Percentiles rank a stretch among this genome's conserved stretches.
phyloP scores from a whole-genome alignment of 2,888 invertebrate species.

The Diaperis boleti region DNA sequence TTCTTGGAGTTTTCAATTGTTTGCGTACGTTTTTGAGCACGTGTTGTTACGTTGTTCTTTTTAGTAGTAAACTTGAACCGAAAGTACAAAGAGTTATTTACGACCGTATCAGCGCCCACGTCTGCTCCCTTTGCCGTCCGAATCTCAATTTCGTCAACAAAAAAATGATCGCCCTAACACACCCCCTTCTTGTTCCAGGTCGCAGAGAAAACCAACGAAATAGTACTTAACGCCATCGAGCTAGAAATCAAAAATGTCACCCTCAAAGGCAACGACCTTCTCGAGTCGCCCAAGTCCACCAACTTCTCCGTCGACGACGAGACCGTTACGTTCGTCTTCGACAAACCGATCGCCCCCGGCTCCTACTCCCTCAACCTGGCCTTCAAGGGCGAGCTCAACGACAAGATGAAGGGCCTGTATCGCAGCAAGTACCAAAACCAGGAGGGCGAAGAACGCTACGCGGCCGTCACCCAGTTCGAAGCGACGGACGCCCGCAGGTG shows the following conservation, averaged over 20 bases:
- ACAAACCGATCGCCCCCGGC: constrained; percentile 71
- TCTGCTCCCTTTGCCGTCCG: no score
- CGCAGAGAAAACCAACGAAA: constrained; percentile 72
- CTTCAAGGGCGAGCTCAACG: constrained; percentile 88
- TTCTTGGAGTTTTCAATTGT: no score
- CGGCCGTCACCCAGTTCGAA: constrained; percentile 94
- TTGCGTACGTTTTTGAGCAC: no score
- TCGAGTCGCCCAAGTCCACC: constrained; percentile 62
- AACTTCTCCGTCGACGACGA: constrained; percentile 72
- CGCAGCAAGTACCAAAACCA: constrained; percentile 86
- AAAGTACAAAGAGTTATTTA: no score
- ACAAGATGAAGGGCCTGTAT: constrained; percentile 96
- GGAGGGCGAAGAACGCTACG: constrained; percentile 82
- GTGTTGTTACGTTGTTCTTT: no score
- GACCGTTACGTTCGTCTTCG: constrained; percentile 77
- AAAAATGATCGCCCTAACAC: no score
- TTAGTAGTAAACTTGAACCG: no score
- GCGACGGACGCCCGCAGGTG: constrained; percentile 89
- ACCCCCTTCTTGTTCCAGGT: constrained; percentile 74
- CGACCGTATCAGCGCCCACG: no score
- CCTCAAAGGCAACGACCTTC: constrained; percentile 67
- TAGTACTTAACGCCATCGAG: constrained; percentile 84
- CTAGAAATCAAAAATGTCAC: constrained; percentile 76
- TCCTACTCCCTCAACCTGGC: constrained; percentile 74
- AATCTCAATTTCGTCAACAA: no score